Percentiles rank a stretch among this genome's conserved stretches.
Evolutionary conservation across 1,140 invertebrate species (phyloP).

Genomic region (Pogonomyrmex barbatus): DNA sequence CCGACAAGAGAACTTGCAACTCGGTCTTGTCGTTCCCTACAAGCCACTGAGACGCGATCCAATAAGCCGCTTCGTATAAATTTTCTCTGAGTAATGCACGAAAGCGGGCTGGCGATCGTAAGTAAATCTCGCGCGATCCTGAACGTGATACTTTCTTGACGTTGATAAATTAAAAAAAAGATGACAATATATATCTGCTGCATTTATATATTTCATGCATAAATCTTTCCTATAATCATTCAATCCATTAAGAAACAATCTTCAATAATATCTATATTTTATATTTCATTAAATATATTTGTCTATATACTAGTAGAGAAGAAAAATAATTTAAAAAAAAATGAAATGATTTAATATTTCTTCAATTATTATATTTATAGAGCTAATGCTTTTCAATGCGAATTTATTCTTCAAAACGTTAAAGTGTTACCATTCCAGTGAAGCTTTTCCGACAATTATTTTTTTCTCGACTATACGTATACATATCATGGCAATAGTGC

Average conservation of each 20-base stretch:
- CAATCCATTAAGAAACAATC: not conserved
- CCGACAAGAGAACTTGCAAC: conserved; percentile 59
- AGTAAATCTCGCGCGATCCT: conserved; percentile 50
- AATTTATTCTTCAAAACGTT: conserved; percentile 55
- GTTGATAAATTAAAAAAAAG: conserved; percentile 25
- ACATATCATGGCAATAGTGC: conserved; percentile 57
- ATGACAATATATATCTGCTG: not conserved
- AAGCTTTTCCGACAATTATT: conserved; percentile 24
- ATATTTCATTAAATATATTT: not conserved
- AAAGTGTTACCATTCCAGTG: conserved; percentile 54
- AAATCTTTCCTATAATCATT: not conserved
- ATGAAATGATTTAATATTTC: not conserved
- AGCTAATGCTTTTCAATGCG: not conserved
- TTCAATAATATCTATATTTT: not conserved
- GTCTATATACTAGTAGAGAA: not conserved
- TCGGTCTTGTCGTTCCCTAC: conserved; percentile 62
- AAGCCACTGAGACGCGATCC: conserved; percentile 38
- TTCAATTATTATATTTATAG: not conserved
- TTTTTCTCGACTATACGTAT: conserved; percentile 63
- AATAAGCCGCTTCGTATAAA: conserved; percentile 53
- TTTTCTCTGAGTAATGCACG: conserved; percentile 57
- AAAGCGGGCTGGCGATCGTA: conserved; percentile 53
- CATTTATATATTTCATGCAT: not conserved
- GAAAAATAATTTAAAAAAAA: not conserved
- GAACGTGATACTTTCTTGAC: conserved; percentile 56